Evolutionary conservation across 2,888 invertebrate species (phyloP), one percentile per base, ranked within the genome.

Genomic region (Tetragonula carbonaria): DNA sequence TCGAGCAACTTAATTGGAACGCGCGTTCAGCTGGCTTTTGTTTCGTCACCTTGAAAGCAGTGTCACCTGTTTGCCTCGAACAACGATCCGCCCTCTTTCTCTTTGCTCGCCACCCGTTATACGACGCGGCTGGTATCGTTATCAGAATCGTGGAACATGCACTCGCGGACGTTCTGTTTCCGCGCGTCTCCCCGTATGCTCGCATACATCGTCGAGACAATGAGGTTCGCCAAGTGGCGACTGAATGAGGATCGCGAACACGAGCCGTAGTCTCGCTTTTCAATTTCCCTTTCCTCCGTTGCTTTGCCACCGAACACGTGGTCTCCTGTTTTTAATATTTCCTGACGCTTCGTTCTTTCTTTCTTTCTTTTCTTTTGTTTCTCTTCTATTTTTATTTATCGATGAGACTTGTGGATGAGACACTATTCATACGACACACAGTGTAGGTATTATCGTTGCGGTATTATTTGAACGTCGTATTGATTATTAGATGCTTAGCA

Each of bases 91-190:
- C 38, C 23, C 67, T 51, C 57, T 59, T 68, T 80, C 72, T 51
- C 28, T 38, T 28, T n/a, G 74, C 57, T 53, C 57, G 80, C 33
- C 80, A 63, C 45, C 82, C 72, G 71, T 80, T 82, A 71, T 67
- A 66, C 66, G 50, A 45, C 21, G 62, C 65, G 6, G 75, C 82
- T 72, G 55, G 74, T 80, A 85, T 85, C 84, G 81, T 85, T 81
- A 85, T 86, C 85, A 72, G 76, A 78, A 85, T 84, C 80, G 80
- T 53, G 70, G 79, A 59, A 65, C 53, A 67, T 78, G 77, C 74
- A 59, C 63, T 51, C 66, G 33, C 62, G 74, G 14, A 13, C 53
- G 55, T 62, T 51, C 77, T 68, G 74, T 82, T 82, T 74, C 70
- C 73, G 74, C 53, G 51, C 67, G 23, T 77, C 67, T 70, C 33